Conservation (phyloP, 2,888 invertebrate species). For the Melieria picta region DNA sequence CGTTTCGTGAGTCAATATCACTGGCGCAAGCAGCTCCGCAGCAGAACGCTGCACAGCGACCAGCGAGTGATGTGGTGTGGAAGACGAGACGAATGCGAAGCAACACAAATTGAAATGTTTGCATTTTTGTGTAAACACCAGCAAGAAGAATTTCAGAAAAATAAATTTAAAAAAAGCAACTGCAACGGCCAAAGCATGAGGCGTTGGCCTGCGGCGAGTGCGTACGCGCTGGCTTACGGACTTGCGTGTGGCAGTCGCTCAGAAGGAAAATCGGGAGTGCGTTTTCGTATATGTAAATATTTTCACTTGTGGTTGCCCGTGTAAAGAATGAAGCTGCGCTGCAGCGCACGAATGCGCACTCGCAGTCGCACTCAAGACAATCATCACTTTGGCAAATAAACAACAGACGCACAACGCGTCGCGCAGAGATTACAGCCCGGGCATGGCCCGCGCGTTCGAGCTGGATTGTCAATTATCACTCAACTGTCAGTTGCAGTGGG, state of each 20-base stretch:
- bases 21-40: slow-evolving; percentile 8
- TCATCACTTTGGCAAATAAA: slow-evolving; percentile 31
- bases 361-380: slow-evolving; percentile 15
- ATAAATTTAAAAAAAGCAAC: slow-evolving; percentile 48
- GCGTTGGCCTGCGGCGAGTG: too few species aligned
- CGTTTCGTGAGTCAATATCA: slow-evolving; percentile 36
- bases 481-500: slow-evolving; percentile 3
- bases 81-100: not conserved
- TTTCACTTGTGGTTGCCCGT: slow-evolving; percentile 13
- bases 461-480: slow-evolving; percentile 18
- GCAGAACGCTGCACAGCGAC: slow-evolving; percentile 8
- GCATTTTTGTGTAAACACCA: slow-evolving; percentile 1
- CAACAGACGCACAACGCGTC: slow-evolving; percentile 2
- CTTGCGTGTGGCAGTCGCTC: not conserved
- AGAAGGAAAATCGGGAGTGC: slow-evolving; percentile 50
- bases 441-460: not conserved
- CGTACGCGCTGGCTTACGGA: too few species aligned
- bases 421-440: not conserved
- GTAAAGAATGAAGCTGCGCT: not conserved
- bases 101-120: slow-evolving; percentile 2
- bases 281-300: slow-evolving; percentile 29
- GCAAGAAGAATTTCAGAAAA: slow-evolving; percentile 40
- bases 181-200: slow-evolving; percentile 46
- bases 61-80: too few species aligned
- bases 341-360: not conserved